Conservation (phyloP, 30 jellyfish, hydroid and myxozoan species). For the Aurelia aurita region DNA sequence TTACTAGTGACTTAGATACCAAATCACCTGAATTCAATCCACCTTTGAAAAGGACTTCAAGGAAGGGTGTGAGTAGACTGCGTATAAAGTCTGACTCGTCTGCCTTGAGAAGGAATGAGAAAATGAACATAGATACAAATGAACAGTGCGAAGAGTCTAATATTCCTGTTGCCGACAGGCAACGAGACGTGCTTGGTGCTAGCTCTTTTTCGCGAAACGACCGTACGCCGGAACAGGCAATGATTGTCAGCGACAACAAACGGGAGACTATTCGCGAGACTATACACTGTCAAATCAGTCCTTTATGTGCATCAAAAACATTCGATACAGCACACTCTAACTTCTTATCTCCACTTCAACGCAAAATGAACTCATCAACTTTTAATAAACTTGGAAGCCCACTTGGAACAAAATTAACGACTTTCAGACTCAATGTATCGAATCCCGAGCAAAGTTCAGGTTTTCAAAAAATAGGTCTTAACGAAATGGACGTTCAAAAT, state of each 20-base stretch:
- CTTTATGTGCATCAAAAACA: neutral
- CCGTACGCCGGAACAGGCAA: neutral
- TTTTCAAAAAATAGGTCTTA: neutral
- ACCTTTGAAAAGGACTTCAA: neutral
- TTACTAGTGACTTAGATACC: no score
- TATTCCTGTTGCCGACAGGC: neutral
- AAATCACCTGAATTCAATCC: constrained; percentile 3
- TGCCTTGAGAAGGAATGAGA: neutral
- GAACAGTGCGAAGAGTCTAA: neutral
- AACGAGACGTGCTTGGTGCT: neutral
- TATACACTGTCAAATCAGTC: neutral
- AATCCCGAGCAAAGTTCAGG: neutral
- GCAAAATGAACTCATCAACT: neutral
- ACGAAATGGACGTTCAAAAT: no score
- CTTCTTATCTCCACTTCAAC: neutral
- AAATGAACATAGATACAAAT: neutral
- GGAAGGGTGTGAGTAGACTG: neutral
- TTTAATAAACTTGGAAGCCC: constrained; percentile 29
- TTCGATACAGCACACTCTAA: neutral
- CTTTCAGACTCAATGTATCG: constrained; percentile 28
- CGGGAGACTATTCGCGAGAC: neutral
- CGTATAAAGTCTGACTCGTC: neutral
- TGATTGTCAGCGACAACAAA: neutral
- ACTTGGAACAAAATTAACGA: constrained; percentile 47
- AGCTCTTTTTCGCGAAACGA: neutral